A percentile compares a stretch with the other conserved stretches of the same genome.
Conservation (phyloP, 2,888 invertebrate species). For the Taphrorychus bicolor region DNA sequence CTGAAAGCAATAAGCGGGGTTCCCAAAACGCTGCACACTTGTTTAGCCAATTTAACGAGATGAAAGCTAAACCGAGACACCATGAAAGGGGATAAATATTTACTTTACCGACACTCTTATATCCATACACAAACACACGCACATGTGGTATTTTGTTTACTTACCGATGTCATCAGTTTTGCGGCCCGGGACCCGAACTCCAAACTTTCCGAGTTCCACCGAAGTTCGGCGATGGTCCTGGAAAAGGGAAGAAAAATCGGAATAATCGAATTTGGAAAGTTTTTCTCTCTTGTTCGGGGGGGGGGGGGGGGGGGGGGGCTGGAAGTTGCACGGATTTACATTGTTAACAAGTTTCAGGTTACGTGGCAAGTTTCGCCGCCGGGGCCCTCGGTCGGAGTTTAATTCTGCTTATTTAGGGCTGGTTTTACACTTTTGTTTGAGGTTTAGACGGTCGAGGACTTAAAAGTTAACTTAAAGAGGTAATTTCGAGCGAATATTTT, state of each 20-base stretch:
- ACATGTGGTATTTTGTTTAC: constrained; percentile 48
- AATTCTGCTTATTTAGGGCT: neutral
- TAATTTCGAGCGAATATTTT: no score
- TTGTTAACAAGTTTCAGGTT: constrained; percentile 19
- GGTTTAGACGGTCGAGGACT: neutral
- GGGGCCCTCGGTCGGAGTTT: neutral
- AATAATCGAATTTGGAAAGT: constrained; percentile 21
- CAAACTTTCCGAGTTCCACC: constrained; percentile 68
- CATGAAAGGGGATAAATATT: constrained; percentile 1
- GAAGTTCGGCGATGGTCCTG: constrained; percentile 65
- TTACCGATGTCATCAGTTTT: constrained; percentile 66
- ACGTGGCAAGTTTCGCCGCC: constrained; percentile 1
- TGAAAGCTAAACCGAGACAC: constrained; percentile 2
- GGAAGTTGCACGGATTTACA: constrained; percentile 24
- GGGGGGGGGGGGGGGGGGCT: no score
- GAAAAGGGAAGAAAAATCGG: constrained; percentile 50
- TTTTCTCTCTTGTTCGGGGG: no score
- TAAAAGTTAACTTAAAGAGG: neutral
- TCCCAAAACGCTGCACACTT: constrained; percentile 9
- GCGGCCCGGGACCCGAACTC: constrained; percentile 68
- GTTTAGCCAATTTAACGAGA: constrained; percentile 9
- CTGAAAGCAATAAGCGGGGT: neutral
- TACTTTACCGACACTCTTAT: constrained; percentile 2
- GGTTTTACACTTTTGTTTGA: constrained; percentile 7
- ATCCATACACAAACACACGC: constrained; percentile 1